Evolutionary conservation across 2,797 vertebrate species (phyloP).

Genomic region (Lophius americanus): DNA sequence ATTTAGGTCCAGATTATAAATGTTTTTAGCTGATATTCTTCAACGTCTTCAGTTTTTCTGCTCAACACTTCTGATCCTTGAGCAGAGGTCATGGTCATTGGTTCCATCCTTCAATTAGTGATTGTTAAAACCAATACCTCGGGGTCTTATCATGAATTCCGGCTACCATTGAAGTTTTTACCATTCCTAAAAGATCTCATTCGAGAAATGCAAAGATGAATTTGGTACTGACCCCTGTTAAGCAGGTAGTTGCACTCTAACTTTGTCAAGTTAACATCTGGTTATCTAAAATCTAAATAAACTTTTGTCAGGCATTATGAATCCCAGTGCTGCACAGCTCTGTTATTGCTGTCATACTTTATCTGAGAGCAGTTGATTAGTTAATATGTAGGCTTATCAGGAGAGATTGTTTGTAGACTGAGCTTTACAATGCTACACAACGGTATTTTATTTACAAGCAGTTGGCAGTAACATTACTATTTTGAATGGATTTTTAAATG

Average conservation of each 20-base stretch:
- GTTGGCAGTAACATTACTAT: slow-evolving; percentile 23
- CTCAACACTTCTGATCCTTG: neutral
- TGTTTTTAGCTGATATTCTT: neutral
- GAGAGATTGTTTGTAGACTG: slow-evolving; percentile 17
- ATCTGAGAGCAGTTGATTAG: slow-evolving; percentile 22
- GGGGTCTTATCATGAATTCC: neutral
- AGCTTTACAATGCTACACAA: slow-evolving; percentile 30
- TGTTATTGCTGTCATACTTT: slow-evolving; percentile 10
- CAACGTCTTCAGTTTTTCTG: neutral
- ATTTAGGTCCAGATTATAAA: neutral
- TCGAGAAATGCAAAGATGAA: neutral
- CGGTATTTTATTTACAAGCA: slow-evolving; percentile 32
- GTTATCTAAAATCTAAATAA: too few species aligned
- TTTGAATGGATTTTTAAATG: slow-evolving; percentile 36
- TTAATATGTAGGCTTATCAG: slow-evolving; percentile 43
- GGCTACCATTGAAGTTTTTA: neutral
- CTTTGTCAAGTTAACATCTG: too few species aligned
- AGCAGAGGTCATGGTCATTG: too few species aligned
- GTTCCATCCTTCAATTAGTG: neutral
- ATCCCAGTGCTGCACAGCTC: neutral
- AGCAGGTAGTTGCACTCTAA: neutral
- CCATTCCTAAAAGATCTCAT: neutral
- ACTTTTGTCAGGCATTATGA: too few species aligned
- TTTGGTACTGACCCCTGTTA: neutral
- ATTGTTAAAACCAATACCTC: slow-evolving; percentile 2